Evolutionary conservation across 2,888 invertebrate genomes (phyloP).

Genomic region (Pollenia labialis): DNA sequence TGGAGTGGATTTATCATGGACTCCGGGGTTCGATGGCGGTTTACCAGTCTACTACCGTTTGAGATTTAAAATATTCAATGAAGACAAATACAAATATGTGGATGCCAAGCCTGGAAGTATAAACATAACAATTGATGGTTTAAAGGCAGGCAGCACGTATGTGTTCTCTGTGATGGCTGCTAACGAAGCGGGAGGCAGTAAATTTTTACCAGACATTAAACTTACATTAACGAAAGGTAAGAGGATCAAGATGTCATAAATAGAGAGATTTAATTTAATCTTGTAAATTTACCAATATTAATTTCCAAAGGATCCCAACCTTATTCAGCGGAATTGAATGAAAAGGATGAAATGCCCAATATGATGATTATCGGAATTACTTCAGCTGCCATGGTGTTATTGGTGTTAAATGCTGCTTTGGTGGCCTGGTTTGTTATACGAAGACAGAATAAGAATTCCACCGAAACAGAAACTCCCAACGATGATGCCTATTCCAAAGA

Average conservation of each 20-base stretch:
- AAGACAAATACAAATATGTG: conserved; percentile 81
- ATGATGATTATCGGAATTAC: conserved; percentile 83
- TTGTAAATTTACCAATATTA: conserved; percentile 10
- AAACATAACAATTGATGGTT: conserved; percentile 79
- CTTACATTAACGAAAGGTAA: conserved; percentile 78
- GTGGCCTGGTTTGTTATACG: conserved; percentile 83
- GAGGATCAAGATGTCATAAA: background rate
- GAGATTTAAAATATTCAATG: conserved; percentile 79
- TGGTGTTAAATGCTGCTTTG: conserved; percentile 81
- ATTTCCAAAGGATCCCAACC: conserved; percentile 77
- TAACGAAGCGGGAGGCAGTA: conserved; percentile 82
- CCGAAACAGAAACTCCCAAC: conserved; percentile 80
- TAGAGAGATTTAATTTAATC: background rate
- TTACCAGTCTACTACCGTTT: conserved; percentile 81
- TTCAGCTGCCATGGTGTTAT: conserved; percentile 81
- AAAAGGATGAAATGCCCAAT: conserved; percentile 82
- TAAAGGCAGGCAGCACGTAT: conserved; percentile 80
- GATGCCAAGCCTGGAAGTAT: conserved; percentile 79
- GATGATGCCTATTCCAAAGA: conserved; percentile 83
- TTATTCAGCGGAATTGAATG: conserved; percentile 80
- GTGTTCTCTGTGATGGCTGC: conserved; percentile 82
- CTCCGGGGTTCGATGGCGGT: conserved; percentile 81
- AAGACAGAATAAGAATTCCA: conserved; percentile 80
- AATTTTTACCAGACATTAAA: conserved; percentile 81
- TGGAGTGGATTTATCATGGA: conserved; percentile 79